Percentiles rank a stretch among this genome's conserved stretches.
Conservation (phyloP, 2,888 invertebrate genomes). For the Chymomyza fuscimana region DNA sequence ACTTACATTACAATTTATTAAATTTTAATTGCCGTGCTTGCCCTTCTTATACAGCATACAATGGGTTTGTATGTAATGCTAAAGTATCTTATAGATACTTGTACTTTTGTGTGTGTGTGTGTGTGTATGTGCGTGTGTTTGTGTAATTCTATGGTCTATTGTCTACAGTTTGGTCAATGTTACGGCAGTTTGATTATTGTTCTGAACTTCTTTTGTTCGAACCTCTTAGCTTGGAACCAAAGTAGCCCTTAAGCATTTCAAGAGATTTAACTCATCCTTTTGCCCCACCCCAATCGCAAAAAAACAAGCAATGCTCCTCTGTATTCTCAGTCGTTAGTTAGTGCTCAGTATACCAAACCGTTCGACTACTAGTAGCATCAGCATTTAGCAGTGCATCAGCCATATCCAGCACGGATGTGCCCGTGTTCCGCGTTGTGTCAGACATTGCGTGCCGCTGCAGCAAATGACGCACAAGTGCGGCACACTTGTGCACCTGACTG, state of each 20-base stretch:
- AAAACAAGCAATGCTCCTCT: too few species aligned
- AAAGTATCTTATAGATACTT: background rate
- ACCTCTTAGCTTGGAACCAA: background rate
- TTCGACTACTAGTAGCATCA: constrained; percentile 8
- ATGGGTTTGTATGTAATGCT: background rate
- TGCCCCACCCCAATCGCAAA: too few species aligned
- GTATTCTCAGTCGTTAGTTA: background rate
- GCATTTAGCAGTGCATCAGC: background rate
- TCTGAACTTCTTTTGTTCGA: background rate
- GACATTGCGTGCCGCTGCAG: background rate
- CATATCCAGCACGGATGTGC: background rate
- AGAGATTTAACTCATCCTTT: background rate
- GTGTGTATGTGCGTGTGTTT: background rate
- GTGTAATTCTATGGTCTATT: background rate
- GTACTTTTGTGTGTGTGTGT: background rate
- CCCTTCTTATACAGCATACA: background rate
- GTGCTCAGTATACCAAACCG: constrained; percentile 30
- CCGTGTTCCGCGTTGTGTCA: background rate
- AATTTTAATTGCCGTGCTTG: constrained; percentile 45
- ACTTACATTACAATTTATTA: constrained; percentile 58
- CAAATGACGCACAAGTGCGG: constrained; percentile 10
- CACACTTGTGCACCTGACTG: background rate
- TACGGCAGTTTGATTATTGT: background rate
- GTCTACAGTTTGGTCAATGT: background rate
- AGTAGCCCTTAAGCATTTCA: background rate